Evolutionary conservation across 2,888 invertebrate species (phyloP).

Genomic region (Caenorhabditis plicata): DNA sequence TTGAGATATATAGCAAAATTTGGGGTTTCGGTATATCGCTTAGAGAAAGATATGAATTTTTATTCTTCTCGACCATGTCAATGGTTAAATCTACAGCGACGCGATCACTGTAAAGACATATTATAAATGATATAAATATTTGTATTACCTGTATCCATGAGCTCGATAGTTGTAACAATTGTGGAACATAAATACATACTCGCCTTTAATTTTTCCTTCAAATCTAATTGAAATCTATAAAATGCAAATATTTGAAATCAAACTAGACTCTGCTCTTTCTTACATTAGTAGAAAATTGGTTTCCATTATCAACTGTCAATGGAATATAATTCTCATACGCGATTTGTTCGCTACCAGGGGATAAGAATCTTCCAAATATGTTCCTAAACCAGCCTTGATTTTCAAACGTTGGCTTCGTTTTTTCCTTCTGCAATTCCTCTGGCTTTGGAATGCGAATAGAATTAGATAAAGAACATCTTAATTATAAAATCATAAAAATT

Average conservation of each 20-base stretch:
- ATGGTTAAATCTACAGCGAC: slow-evolving; percentile 68
- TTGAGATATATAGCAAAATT: slow-evolving; percentile 86
- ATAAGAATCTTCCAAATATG: slow-evolving; percentile 30
- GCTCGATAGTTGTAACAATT: slow-evolving; percentile 76
- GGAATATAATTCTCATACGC: slow-evolving; percentile 36
- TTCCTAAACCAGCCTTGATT: slow-evolving; percentile 29
- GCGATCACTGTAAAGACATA: slow-evolving; percentile 46
- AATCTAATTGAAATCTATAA: slow-evolving; percentile 61
- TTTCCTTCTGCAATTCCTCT: slow-evolving; percentile 24
- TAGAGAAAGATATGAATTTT: slow-evolving; percentile 65
- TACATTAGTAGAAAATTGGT: slow-evolving; percentile 37
- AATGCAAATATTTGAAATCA: background rate
- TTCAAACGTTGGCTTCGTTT: slow-evolving; percentile 6
- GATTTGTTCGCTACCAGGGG: slow-evolving; percentile 24
- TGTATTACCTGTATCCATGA: slow-evolving; percentile 49
- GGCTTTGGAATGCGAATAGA: slow-evolving; percentile 23
- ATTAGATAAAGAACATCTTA: slow-evolving; percentile 8
- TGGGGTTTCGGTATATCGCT: slow-evolving; percentile 94
- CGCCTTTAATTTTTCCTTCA: slow-evolving; percentile 73
- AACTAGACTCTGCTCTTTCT: background rate
- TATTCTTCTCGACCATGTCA: slow-evolving; percentile 82
- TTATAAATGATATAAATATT: background rate
- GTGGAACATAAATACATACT: slow-evolving; percentile 92
- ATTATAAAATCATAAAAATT: slow-evolving; percentile 1
- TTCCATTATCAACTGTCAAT: slow-evolving; percentile 22